Evolutionary conservation across 1,140 invertebrate species (phyloP), one percentile per base, ranked within the genome.

Genomic region (Neelides sp.): DNA sequence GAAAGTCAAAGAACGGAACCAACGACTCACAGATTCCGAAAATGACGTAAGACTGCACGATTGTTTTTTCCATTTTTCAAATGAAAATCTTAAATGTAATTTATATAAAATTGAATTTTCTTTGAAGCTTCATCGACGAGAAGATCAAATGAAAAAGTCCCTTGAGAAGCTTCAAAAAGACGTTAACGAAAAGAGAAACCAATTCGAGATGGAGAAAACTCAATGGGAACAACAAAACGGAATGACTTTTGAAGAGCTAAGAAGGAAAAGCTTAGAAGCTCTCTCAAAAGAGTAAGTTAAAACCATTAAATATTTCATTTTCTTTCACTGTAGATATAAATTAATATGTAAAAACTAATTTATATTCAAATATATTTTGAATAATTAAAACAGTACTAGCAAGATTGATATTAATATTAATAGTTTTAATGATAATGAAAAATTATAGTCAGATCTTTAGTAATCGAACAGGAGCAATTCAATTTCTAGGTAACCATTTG

Each of bases 11-110:
- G 88, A 93, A 64, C 93, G 93, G 70, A 85, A 86, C 63, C 85
- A 88, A 61, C 93, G 93, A 67, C 69, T 96, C 37, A 88, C 88
- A 66, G 87, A 96, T 66, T 87, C 86, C 1, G 89, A 94, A 69
- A 73, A 80, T 51, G 91, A 96, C 67, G 80, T 83, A 68, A 77
- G 74, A 47, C 19, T 62, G 43, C 30, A 61, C 20, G 45, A 28
- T 45, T 26, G 48, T 36, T 43, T 35, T 32, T 15, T 23, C 50
- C 48, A 49, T 41, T 23, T 47, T 24, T 30, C 35, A 26, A 8
- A 28, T 32, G 24, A 39, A 26, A 5, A 36, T 32, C 34, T 57
- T 64, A 7, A 65, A 63, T 8, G 40, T 57, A 22, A 63, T 62
- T 3, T 65, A 65, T 61, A 52, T 57, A n/a, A 62, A 64, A 41